These are phyloP conservation scores for Trachurus trachurus DNA, from an alignment of 2,797 vertebrate genomes.

Conservation along the genomic window DNA sequence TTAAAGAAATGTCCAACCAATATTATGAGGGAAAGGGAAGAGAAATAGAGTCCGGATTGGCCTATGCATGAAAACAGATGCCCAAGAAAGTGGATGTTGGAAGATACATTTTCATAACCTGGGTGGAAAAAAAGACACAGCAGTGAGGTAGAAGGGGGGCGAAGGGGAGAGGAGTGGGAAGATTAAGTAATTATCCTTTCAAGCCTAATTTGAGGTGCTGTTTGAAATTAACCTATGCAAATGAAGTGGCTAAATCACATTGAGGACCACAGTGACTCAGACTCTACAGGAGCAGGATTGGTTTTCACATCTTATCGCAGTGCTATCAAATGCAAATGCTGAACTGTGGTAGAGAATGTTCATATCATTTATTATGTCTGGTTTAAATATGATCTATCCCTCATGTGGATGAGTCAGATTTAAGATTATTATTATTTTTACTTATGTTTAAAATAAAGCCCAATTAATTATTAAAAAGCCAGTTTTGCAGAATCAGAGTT, in stretches of 20 bases:
- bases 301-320: constrained; percentile 56
- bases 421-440: not conserved
- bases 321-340: constrained; percentile 53
- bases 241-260: constrained; percentile 90
- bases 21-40: constrained; percentile 63
- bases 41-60: constrained; percentile 29
- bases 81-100: constrained; percentile 86
- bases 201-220: constrained; percentile 94
- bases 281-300: constrained; percentile 70
- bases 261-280: constrained; percentile 80
- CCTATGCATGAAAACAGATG: constrained; percentile 86
- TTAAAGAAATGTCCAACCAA: constrained; percentile 87
- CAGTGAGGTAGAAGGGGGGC: constrained; percentile 50
- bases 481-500: no score
- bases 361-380: constrained; percentile 1
- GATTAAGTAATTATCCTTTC: constrained; percentile 98
- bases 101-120: constrained; percentile 92
- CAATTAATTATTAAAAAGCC: no score
- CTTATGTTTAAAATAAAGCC: constrained; percentile 1
- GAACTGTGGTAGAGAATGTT: constrained; percentile 7
- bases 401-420: not conserved
- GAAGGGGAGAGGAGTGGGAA: constrained; percentile 79
- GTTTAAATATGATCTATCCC: not conserved
- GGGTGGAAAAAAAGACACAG: constrained; percentile 75
- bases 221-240: constrained; percentile 98